Evolutionary conservation across 2,797 vertebrate genomes (phyloP).

Genomic region (Enteromius thamalakanensis): DNA sequence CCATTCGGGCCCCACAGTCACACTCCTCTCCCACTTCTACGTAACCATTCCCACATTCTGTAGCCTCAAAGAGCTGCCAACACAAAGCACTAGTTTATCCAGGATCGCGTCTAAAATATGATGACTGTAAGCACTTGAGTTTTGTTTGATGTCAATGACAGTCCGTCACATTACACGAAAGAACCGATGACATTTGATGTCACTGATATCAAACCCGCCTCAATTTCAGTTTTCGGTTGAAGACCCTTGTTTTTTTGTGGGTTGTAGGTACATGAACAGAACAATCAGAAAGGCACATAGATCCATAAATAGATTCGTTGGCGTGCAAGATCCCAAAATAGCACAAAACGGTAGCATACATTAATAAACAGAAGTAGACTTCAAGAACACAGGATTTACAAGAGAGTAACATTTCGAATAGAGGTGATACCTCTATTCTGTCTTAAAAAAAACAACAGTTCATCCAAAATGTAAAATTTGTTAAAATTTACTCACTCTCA

Average conservation of each 20-base stretch:
- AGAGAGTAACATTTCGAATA: neutral
- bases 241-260: neutral
- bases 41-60: slow-evolving; percentile 87
- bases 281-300: neutral
- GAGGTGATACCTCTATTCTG: neutral
- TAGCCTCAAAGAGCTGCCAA: slow-evolving; percentile 82
- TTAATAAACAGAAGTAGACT: slow-evolving; percentile 5
- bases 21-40: slow-evolving; percentile 88
- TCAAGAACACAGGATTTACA: neutral
- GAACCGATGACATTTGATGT: slow-evolving; percentile 16
- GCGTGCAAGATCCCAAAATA: slow-evolving; percentile 28
- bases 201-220: slow-evolving; percentile 9
- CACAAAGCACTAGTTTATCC: slow-evolving; percentile 47
- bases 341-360: neutral
- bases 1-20: slow-evolving; percentile 84
- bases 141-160: slow-evolving; percentile 23
- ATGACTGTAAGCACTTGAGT: slow-evolving; percentile 7
- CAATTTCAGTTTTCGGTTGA: slow-evolving; percentile 15
- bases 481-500: neutral
- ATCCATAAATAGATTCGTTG: slow-evolving; percentile 29
- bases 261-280: neutral
- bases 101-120: neutral
- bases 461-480: neutral
- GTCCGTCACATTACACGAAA: neutral
- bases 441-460: neutral